Evolutionary conservation across 2,113 vertebrate genomes (phyloP), one percentile per base, ranked within the genome.

Genomic region (Istiophorus platypterus): DNA sequence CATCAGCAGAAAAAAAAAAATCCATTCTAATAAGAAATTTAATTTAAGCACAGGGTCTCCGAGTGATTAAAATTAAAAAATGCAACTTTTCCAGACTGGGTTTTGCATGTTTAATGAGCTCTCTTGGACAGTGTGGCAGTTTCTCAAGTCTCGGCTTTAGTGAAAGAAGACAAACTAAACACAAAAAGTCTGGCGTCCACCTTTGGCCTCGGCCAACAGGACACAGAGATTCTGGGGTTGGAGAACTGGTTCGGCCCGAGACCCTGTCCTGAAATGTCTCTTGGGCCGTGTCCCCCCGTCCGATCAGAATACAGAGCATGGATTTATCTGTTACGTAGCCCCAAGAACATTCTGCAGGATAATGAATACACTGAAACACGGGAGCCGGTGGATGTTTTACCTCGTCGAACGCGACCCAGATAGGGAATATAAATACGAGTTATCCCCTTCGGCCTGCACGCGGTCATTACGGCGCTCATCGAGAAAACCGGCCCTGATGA

Each of bases 401-500:
- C 72, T 78, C 3, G 65, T 62, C 77, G 82, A 81, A 79, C 65
- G 59, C 67, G 78, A 83, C 87, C 85, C 87, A 89, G 78, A 85
- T 84, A 72, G 83, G 83, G 81, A 88, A 77, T 22, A 84, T 69
- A 81, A 88, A 89, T 47, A 80, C 52, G 27, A 82, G 69, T 84
- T 74, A 72, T 79, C 83, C 81, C 65, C 69, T 62, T 76, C 77
- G 66, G 47, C 71, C 79, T 52, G 88, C 81, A 67, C 85, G 72
- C 80, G 84, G 67, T 70, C 63, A 42, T 34, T 29, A 65, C 45
- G 15, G 74, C 70, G 13, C 59, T 70, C 26, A 41, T 13, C 71
- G 82, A 91, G 87, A n/a, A n/a, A n/a, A n/a, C 89, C 72, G 64
- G 45, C 75, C 81, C 64, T 87, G 80, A 81, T 91, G 88, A 76